These are phyloP conservation scores for Patella ulyssiponensis DNA, from an alignment of 2,888 invertebrate genomes.

Conservation along the genomic window DNA sequence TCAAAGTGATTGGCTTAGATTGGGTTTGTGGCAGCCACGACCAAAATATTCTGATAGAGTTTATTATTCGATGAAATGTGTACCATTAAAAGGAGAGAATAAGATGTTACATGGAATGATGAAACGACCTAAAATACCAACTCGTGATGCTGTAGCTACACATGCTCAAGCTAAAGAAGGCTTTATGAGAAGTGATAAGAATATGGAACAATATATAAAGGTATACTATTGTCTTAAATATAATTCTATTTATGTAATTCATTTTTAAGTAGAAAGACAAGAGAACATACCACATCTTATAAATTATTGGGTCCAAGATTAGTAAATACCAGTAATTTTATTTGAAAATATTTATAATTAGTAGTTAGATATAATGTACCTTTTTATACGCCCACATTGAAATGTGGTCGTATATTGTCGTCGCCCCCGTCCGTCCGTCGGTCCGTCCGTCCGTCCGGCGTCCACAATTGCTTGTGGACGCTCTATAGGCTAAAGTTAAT, in stretches of 20 bases:
- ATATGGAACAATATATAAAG: conserved; percentile 64
- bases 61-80: conserved; percentile 64
- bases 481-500: too few species aligned
- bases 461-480: too few species aligned
- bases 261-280: too few species aligned
- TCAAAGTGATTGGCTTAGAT: conserved; percentile 63
- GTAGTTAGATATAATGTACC: not conserved
- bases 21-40: conserved; percentile 64
- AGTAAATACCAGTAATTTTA: too few species aligned
- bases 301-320: too few species aligned
- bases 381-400: too few species aligned
- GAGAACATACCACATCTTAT: too few species aligned
- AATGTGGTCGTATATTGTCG: too few species aligned
- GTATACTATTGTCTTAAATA: conserved; percentile 40
- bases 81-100: conserved; percentile 63
- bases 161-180: conserved; percentile 59
- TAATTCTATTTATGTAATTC: too few species aligned
- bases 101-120: conserved; percentile 62
- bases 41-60: conserved; percentile 66
- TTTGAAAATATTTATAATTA: too few species aligned
- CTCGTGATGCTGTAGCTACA: conserved; percentile 57
- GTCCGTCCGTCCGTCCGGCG: too few species aligned
- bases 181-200: conserved; percentile 62
- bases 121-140: conserved; percentile 52
- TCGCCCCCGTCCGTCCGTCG: too few species aligned